A percentile compares a stretch with the other conserved stretches of the same genome.
phyloP scores from a whole-genome alignment of 2,113 vertebrate genomes.

The Callocephalon fimbriatum region DNA sequence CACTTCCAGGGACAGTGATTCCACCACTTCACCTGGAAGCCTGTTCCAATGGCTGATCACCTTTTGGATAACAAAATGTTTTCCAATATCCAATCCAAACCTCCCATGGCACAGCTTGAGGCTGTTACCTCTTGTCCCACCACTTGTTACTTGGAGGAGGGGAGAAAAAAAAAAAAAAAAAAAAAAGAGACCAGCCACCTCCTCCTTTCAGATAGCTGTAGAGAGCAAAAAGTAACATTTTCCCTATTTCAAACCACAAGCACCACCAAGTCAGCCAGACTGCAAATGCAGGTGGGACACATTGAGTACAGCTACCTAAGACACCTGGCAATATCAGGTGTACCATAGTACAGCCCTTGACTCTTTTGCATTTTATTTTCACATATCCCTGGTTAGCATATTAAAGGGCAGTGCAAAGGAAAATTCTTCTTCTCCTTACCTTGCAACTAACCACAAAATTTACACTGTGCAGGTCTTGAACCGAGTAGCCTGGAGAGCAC shows the following conservation, averaged over 20 bases:
- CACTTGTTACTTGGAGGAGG: background rate
- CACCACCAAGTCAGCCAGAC: background rate
- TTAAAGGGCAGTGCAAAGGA: background rate
- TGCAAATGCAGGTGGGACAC: background rate
- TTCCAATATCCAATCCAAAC: background rate
- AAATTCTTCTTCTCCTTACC: background rate
- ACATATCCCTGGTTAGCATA: background rate
- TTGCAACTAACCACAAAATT: background rate
- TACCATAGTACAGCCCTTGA: accelerated
- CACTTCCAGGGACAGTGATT: background rate
- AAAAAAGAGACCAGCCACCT: background rate
- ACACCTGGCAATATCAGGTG: accelerated
- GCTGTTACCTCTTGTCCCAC: background rate
- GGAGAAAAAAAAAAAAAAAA: no score
- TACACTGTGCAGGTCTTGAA: background rate
- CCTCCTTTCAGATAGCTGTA: background rate
- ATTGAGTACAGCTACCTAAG: accelerated
- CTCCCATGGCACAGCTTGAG: background rate
- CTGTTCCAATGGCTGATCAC: background rate
- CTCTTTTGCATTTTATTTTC: background rate
- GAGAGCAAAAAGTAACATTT: background rate
- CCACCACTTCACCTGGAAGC: background rate
- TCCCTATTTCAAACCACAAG: background rate
- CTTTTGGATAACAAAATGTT: background rate
- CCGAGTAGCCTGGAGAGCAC: background rate